Evolutionary conservation across 1,140 invertebrate genomes (phyloP), one percentile per base, ranked within the genome.

Genomic region (Caenorhabditis latens): DNA sequence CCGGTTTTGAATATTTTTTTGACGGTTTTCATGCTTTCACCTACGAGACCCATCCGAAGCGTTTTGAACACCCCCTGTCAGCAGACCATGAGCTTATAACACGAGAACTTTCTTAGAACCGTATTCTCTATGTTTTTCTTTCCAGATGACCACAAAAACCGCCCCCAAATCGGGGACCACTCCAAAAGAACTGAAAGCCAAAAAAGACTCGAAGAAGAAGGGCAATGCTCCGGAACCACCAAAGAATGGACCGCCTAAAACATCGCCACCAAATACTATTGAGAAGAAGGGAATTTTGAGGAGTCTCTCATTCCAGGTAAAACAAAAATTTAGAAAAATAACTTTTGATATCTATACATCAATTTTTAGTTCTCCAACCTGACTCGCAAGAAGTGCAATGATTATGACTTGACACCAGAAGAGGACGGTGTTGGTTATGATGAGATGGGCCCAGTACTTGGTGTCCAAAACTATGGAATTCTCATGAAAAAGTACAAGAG

Each of bases 401-500:
- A 83, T 21, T 89, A 89, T 42, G 88, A 89, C 57, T 32, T 88
- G 43, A 89, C 88, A 11, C 88, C 88, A 48, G 87, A 88, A 79
- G 84, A 88, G 42, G 65, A 71, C n/a, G 71, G 61, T 19, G 61
- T 46, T 55, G 65, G 65, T 19, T 71, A 79, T 14, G 86, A 88
- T 16, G 88, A 86, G 14, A 50, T 83, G 42, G 86, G 87, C 13
- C 86, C 88, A 50, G 58, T 87, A 0, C 61, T 58, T 6, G 86
- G 90, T 19, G 90, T 90, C 4, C 90, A 90, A 65, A 84, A 75
- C 21, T 86, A 85, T n/a, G 90, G 90, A n/a, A 86, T 84, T 5
- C 61, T 90, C n/a, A 32, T 90, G 2, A 90, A 90, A 63, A 90
- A 90, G 57, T 89, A 88, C 89, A 90, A 90, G 21, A 75, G 86